Conservation (phyloP, 2,113 vertebrate genomes). For the Chamaetylas fuelleborni region DNA sequence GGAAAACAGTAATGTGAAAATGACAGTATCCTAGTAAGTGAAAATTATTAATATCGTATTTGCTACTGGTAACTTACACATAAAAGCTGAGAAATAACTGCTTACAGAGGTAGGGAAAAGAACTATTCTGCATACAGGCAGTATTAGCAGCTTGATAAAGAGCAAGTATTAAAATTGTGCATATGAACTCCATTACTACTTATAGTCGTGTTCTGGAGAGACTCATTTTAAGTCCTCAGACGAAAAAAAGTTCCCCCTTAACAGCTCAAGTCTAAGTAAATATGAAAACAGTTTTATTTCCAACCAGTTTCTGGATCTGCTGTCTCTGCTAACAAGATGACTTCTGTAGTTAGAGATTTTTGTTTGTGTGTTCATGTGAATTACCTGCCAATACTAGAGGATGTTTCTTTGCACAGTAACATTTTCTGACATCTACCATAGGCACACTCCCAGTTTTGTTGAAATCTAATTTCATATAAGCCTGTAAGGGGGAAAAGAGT, state of each 20-base stretch:
- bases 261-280: not conserved
- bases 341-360: not conserved
- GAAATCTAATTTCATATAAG: constrained; percentile 84
- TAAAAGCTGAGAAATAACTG: not conserved
- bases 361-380: not conserved
- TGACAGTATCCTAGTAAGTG: not conserved
- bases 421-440: constrained; percentile 78
- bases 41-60: not conserved
- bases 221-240: not conserved
- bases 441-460: constrained; percentile 77
- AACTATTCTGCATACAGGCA: not conserved
- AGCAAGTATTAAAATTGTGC: not conserved
- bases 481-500: constrained; percentile 56
- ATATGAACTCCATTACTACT: not conserved
- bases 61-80: not conserved
- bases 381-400: constrained; percentile 77
- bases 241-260: not conserved
- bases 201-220: not conserved
- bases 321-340: not conserved
- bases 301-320: not conserved
- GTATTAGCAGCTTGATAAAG: not conserved
- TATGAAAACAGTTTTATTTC: not conserved
- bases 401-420: constrained; percentile 78
- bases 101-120: not conserved
- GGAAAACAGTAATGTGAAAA: not conserved